These are phyloP conservation scores for Limnothrissa miodon DNA, from an alignment of 2,113 vertebrate genomes.

Conservation along the genomic window DNA sequence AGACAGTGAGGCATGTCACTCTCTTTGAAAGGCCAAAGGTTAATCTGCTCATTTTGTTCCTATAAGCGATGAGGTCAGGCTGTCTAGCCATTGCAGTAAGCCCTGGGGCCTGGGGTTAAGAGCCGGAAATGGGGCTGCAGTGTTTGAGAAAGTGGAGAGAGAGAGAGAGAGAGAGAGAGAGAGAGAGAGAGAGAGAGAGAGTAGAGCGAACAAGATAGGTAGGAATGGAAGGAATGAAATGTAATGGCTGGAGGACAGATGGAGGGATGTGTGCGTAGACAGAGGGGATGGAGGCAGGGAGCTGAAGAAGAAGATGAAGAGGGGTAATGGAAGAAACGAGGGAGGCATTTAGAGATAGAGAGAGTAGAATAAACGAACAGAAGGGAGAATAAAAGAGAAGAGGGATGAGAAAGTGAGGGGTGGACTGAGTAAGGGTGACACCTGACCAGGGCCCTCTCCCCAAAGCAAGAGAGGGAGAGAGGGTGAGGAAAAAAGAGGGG, in stretches of 20 bases:
- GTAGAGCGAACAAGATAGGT: not conserved
- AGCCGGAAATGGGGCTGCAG: not conserved
- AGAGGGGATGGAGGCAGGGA: not conserved
- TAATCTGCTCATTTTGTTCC: not conserved
- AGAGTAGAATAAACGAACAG: not conserved
- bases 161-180: not conserved
- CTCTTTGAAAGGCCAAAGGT: not conserved
- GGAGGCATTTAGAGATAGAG: not conserved
- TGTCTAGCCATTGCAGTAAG: not conserved
- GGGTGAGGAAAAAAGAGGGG: not conserved
- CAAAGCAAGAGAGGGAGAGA: not conserved
- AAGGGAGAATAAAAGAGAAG: not conserved
- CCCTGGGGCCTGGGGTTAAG: not conserved
- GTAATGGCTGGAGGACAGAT: not conserved
- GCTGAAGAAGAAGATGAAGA: not conserved
- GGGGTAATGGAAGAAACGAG: too few relatives aligned
- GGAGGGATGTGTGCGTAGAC: not conserved
- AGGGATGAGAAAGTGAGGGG: not conserved
- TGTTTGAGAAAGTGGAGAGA: not conserved
- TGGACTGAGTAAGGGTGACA: not conserved
- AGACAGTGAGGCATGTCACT: conserved; percentile 5
- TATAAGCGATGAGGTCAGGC: not conserved
- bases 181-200: not conserved
- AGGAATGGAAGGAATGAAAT: not conserved
- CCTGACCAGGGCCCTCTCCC: too few relatives aligned